Evolutionary conservation across 2,888 invertebrate genomes (phyloP), one percentile per base, ranked within the genome.

Genomic region (Monoplex corrugatus): DNA sequence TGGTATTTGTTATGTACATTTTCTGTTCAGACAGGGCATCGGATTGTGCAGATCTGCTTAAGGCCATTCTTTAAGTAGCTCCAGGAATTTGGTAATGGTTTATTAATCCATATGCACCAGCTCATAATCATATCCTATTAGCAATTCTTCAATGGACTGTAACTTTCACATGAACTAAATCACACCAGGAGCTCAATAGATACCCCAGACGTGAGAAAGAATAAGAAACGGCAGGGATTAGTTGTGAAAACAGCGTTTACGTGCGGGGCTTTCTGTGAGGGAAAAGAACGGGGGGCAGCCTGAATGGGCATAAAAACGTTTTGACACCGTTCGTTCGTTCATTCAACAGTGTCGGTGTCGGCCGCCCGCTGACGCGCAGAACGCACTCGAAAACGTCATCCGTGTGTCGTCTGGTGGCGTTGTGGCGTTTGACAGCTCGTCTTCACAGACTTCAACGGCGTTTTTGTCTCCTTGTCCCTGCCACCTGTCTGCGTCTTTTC

Each of bases 131-230:
- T 80, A 80, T 43, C 78, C 40, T 19, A 80, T 80, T 80, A 80
- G 78, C 10, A 43, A 80, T 43, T 80, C 78, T 23, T 5, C 78
- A 43, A 80, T 80, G 43, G 78, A 80, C 78, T 80, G 78, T 80
- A 80, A 80, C 78, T 80, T 80, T 80, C 78, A 40, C 78, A 28
- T 80, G 78, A 80, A 80, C 78, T 80, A 80, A 80, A 80, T 80
- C 78, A 80, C 78, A 80, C 78, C 78, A 32, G 3, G 40, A 19
- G 23, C 23, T 80, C 78, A 80, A 80, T 80, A 80, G 40, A 80
- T 23, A 57, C 28, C 38, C 38, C 78, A 40, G 28, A 80, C 40
- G 3, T 43, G 6, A 10, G 43, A 80, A 19, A 80, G 78, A 80
- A 43, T 40, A 43, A 75, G n/a, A 40, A 80, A 80, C 40, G 35